phyloP scores from a whole-genome alignment of 2,113 vertebrate species.

The Seriola rivoliana region DNA sequence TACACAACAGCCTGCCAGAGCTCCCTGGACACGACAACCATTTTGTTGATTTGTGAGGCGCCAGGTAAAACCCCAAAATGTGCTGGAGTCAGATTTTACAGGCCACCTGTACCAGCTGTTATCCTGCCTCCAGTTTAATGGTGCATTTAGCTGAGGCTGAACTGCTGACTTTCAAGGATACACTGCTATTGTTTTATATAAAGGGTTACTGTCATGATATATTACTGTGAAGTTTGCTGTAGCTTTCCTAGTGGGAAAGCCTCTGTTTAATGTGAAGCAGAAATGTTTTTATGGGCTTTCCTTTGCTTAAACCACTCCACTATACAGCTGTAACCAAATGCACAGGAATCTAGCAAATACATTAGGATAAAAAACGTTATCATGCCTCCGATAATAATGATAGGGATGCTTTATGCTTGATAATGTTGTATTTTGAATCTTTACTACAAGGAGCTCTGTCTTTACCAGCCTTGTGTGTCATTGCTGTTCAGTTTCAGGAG shows the following conservation, averaged over 20 bases:
- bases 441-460: no score
- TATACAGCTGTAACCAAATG: neutral
- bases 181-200: neutral
- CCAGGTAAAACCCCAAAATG: neutral
- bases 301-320: neutral
- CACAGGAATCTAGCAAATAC: no score
- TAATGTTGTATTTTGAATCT: no score
- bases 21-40: neutral
- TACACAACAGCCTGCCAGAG: neutral
- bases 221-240: neutral
- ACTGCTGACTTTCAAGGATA: conserved; percentile 15
- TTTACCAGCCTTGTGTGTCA: no score
- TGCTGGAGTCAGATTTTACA: conserved; percentile 20
- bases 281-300: neutral
- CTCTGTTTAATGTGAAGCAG: neutral
- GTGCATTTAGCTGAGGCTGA: conserved; percentile 12
- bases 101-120: neutral
- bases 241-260: neutral
- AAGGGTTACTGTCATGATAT: neutral
- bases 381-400: no score
- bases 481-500: no score
- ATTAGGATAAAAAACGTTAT: no score
- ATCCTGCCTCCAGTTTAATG: conserved; percentile 11
- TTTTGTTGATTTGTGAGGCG: neutral
- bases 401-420: no score